A percentile compares a stretch with the other conserved stretches of the same genome.
Conservation (phyloP, 2,888 invertebrate genomes). For the Spicauda simplicius region DNA sequence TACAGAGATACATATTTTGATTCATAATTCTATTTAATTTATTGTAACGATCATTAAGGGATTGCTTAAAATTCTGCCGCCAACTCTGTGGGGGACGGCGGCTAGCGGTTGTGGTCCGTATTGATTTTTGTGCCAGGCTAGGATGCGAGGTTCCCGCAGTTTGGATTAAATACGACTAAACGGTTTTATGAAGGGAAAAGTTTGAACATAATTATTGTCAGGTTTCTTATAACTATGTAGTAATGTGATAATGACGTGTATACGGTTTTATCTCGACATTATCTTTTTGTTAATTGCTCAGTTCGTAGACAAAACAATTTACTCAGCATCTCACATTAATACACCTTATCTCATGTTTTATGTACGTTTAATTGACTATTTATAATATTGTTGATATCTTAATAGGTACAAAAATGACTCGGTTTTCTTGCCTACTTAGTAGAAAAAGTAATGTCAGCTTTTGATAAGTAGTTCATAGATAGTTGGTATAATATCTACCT, state of each 20-base stretch:
- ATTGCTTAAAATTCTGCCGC: constrained; percentile 17
- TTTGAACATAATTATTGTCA: not conserved
- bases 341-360: not conserved
- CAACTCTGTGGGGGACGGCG: constrained; percentile 42
- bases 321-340: not conserved
- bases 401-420: too few species aligned
- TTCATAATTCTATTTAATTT: not conserved
- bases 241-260: not conserved
- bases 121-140: constrained; percentile 46
- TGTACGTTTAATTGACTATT: not conserved
- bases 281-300: constrained; percentile 1
- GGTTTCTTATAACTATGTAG: not conserved
- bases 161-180: not conserved
- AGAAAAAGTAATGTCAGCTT: not conserved
- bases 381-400: not conserved
- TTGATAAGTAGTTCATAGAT: not conserved
- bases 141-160: constrained; percentile 28
- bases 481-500: too few species aligned
- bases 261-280: not conserved
- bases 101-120: constrained; percentile 38
- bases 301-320: constrained; percentile 11
- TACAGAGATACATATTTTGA: not conserved
- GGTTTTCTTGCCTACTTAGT: not conserved
- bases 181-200: too few species aligned
- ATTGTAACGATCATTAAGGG: not conserved